Percentiles rank a stretch among this genome's conserved stretches.
These are phyloP conservation scores for Alexandromys oeconomus DNA, from an alignment of 2,797 vertebrate genomes.

Conservation along the genomic window DNA sequence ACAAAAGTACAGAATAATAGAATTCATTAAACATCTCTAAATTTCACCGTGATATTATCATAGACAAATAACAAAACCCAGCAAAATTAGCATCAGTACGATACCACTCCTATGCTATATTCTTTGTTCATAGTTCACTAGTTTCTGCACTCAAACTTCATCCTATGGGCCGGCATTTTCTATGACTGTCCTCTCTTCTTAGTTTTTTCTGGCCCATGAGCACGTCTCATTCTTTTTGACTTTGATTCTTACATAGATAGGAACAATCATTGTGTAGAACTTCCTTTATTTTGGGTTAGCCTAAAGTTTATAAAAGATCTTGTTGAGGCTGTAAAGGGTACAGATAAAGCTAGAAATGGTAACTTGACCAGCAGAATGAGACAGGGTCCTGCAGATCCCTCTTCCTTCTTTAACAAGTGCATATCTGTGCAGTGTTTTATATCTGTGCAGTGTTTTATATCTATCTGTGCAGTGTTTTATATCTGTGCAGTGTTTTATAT, in stretches of 20 bases:
- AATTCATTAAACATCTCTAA: not conserved
- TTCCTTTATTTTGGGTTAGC: not conserved
- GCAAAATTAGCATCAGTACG: accelerated
- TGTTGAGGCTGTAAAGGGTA: not conserved
- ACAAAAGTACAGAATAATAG: not conserved
- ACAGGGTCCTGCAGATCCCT: not conserved
- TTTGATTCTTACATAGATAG: not conserved
- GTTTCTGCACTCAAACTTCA: not conserved
- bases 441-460: too few species aligned
- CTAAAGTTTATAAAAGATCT: not conserved
- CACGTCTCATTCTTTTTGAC: not conserved
- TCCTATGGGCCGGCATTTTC: accelerated
- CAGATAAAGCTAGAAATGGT: not conserved
- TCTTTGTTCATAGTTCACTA: not conserved
- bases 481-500: too few species aligned
- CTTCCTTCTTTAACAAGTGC: not conserved
- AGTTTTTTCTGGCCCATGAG: not conserved
- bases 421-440: not conserved
- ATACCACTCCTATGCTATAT: accelerated
- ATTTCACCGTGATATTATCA: not conserved
- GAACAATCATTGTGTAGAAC: not conserved
- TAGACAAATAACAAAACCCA: not conserved
- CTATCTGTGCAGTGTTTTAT: too few species aligned
- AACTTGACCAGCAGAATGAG: not conserved
- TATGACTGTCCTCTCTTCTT: not conserved